Evolutionary conservation across 1,140 invertebrate species (phyloP), one percentile per base, ranked within the genome.

Genomic region (Dinoponera quadriceps): DNA sequence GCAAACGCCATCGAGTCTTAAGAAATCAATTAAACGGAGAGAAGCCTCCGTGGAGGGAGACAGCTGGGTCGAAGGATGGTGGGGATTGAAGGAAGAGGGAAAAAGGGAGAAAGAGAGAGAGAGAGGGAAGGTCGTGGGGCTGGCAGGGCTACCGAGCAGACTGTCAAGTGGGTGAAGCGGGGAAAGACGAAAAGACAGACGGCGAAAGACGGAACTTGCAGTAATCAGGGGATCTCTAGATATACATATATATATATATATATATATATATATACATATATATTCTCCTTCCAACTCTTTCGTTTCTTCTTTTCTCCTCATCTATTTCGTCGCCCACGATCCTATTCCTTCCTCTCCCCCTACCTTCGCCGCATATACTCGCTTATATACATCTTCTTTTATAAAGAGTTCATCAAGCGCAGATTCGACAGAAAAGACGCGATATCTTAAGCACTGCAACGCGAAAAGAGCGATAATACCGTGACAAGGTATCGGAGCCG

Each of bases 11-110:
- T 92, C 90, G 91, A 91, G 92, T 92, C 91, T 92, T 93, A 93
- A 93, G 92, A 93, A 93, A 93, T 93, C 92, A 93, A 93, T 93
- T 93, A 92, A 93, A 93, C 89, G 90, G 87, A 91, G 91, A 92
- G 90, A 83, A 85, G 72, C 66, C 55, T 48, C 55, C 5, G 75
- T 29, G 65, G 78, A 63, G 82, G 66, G 69, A 72, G 80, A 68
- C 65, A 48, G 63, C 29, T 33, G 55, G n/a, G 54, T 66, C 27
- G 54, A 59, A 60, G 71, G 27, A 38, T 71, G 63, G 75, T 55
- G 81, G 51, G 62, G 33, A 13, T 60, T 62, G 25, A 65, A 66
- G 73, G 27, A 65, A 38, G 59, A 57, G 63, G 75, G 49, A 57
- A 71, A 57, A 38, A 68, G 44, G 16, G 60, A 25, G 38, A 25